Percentiles rank a stretch among this genome's conserved stretches.
phyloP scores from a whole-genome alignment of 92 coral and sea anemone genomes.

The Ricordea florida region DNA sequence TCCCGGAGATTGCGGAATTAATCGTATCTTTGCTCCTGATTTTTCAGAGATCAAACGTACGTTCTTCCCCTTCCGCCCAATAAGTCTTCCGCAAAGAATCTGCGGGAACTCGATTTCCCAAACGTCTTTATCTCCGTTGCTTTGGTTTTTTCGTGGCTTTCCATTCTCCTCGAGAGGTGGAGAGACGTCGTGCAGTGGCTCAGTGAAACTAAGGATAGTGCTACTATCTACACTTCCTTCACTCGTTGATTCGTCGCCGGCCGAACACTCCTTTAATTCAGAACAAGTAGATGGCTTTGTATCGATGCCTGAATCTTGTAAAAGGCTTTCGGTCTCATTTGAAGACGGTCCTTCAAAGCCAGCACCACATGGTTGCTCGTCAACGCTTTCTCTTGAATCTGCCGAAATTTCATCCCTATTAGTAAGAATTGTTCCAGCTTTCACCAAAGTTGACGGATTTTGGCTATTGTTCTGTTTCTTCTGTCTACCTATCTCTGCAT shows the following conservation, averaged over 20 bases:
- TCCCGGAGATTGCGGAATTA: constrained; percentile 94
- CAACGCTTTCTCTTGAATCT: background rate
- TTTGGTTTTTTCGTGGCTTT: constrained; percentile 17
- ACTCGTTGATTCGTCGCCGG: constrained; percentile 75
- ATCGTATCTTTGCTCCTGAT: constrained; percentile 93
- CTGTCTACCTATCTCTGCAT: background rate
- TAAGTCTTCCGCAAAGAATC: constrained; percentile 91
- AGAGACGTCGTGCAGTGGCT: constrained; percentile 29
- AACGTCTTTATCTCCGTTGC: constrained; percentile 70
- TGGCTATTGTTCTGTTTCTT: background rate
- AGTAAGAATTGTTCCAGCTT: no score
- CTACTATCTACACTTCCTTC: constrained; percentile 85
- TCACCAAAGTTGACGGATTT: no score
- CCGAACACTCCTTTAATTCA: constrained; percentile 71
- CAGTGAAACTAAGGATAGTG: constrained; percentile 66
- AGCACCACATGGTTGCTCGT: no score
- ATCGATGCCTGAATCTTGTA: constrained; percentile 75
- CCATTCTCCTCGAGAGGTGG: constrained; percentile 62
- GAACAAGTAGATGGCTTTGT: constrained; percentile 54
- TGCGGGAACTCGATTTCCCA: constrained; percentile 98
- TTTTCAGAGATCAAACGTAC: constrained; percentile 85
- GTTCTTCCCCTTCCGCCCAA: constrained; percentile 97
- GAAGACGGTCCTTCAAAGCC: no score
- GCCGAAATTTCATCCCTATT: background rate
- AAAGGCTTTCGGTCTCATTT: constrained; percentile 32